Evolutionary conservation across 2,113 vertebrate genomes (phyloP).

Genomic region (Aspiorhynchus laticeps): DNA sequence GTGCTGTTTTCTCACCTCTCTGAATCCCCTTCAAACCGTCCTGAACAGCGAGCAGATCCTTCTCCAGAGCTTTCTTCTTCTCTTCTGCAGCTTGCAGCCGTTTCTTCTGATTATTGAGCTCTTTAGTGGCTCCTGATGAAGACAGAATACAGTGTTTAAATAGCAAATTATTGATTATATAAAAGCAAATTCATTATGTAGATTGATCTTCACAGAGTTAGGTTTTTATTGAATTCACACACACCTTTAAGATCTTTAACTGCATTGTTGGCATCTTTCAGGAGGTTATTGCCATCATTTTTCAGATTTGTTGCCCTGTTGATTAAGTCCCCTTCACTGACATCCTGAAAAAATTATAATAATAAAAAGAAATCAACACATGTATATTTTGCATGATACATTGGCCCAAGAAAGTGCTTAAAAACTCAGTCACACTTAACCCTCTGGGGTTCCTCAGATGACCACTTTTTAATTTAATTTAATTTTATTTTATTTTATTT

Average conservation of each 20-base stretch:
- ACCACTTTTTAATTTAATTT: neutral
- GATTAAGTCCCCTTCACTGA: constrained; percentile 79
- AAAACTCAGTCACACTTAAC: neutral
- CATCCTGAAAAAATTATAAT: constrained; percentile 74
- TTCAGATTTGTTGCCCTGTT: constrained; percentile 82
- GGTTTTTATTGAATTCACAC: neutral
- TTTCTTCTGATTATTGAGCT: constrained; percentile 74
- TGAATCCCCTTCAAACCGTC: constrained; percentile 73
- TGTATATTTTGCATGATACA: neutral
- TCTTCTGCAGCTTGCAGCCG: constrained; percentile 72
- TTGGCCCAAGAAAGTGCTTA: neutral
- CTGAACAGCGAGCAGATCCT: constrained; percentile 72
- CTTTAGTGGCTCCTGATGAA: constrained; percentile 70
- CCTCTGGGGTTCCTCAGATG: no score
- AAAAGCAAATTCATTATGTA: neutral
- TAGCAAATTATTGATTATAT: neutral
- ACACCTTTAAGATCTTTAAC: constrained; percentile 77
- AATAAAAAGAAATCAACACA: neutral
- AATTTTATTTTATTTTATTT: no score
- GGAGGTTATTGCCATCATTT: constrained; percentile 67
- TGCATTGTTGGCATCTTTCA: constrained; percentile 73
- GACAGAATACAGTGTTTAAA: neutral
- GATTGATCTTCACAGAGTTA: neutral
- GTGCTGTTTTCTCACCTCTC: constrained; percentile 74
- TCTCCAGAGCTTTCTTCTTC: constrained; percentile 77